Evolutionary conservation across 2,888 invertebrate genomes (phyloP), one percentile per base, ranked within the genome.

Genomic region (Melanostoma mellinum): DNA sequence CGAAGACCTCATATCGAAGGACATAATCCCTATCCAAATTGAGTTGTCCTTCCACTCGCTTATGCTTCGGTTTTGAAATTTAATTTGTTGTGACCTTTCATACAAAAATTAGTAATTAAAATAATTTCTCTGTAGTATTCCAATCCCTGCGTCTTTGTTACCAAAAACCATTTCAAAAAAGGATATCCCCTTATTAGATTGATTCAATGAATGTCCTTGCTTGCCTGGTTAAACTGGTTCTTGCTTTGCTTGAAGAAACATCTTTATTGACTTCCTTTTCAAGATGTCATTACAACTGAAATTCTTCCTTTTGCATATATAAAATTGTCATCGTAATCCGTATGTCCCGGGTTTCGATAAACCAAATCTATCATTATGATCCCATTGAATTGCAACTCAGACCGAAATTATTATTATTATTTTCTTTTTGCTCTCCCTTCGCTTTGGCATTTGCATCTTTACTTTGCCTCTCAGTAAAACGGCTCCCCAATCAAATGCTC

Each of bases 401-500:
- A 30, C 3, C 20, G 3, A 69, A 56, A 48, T 9, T 68, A 48
- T 48, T 44, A 46, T 56, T 0, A 6, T 9, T 38, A 48, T 35
- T 2, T 52, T 56, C 44, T 65, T 60, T 48, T 46, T 6, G 10
- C 8, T 30, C 9, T 5, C 40, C 10, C 0, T 8, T 20, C 20
- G 20, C 10, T 42, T 2, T 55, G 48, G 61, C 61, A 71, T 80
- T 80, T 80, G 75, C 69, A 75, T 80, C 63, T 36, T 50, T 35
- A 36, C 30, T 61, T 42, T 44, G 44, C 32, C 60, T 33, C 8
- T 9, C 42, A 48, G 30, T 48, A 9, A 63, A 63, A 20, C 20
- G 20, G 30, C n/a, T 40, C 48, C 53, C 67, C 73, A 82, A 82
- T 82, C 82, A 82, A 77, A 69, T 52, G 82, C 82, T 73, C 65